phyloP scores from a whole-genome alignment of 2,113 vertebrate genomes.

The Edolisoma coerulescens region DNA sequence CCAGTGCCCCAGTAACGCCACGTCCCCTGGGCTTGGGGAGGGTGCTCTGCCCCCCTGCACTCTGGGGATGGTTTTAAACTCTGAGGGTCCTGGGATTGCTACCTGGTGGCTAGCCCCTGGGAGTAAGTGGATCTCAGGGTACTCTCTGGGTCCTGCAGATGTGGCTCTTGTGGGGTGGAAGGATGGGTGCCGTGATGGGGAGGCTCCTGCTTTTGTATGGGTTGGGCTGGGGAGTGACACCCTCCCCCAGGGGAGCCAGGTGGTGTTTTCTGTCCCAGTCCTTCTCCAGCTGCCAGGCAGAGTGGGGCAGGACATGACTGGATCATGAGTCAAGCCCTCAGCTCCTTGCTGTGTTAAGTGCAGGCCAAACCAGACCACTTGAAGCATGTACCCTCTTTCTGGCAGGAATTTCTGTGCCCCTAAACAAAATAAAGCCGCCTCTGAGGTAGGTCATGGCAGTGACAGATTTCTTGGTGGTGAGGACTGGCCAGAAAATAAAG shows the following conservation, averaged over 20 bases:
- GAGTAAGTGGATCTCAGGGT: background rate
- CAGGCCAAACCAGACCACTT: background rate
- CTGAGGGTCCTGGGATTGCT: background rate
- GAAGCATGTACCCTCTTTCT: background rate
- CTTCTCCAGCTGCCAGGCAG: background rate
- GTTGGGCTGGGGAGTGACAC: background rate
- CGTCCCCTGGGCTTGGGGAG: background rate
- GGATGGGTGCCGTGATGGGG: accelerated
- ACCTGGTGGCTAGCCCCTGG: background rate
- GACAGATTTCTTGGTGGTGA: accelerated
- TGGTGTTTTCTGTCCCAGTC: background rate
- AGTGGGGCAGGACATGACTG: background rate
- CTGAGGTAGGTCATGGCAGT: background rate
- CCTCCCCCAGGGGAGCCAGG: background rate
- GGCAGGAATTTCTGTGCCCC: background rate
- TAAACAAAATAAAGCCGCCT: background rate
- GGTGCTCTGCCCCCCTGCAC: background rate
- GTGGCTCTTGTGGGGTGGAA: background rate
- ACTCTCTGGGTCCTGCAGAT: background rate
- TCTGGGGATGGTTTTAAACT: background rate
- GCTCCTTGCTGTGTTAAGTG: background rate
- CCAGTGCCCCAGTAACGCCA: accelerated
- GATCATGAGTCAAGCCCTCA: background rate
- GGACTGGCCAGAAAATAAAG: background rate
- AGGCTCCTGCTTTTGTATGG: background rate